Conservation (phyloP, 2,113 vertebrate genomes). For the Amazona guildingii region DNA sequence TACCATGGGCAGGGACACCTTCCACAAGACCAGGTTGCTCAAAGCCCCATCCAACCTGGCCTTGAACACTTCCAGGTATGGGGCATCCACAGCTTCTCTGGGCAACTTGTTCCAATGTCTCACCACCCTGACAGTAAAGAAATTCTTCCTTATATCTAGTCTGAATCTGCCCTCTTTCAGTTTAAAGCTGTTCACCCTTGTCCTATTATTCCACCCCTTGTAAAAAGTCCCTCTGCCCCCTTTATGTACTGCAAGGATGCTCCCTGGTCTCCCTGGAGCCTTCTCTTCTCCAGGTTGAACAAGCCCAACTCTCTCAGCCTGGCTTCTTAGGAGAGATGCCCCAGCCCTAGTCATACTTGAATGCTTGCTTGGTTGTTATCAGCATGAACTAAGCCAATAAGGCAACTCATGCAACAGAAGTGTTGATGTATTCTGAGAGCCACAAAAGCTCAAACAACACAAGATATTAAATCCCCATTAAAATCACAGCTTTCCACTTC, state of each 20-base stretch:
- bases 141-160: neutral
- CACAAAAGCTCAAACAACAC: conserved; percentile 68
- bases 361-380: conserved; percentile 33
- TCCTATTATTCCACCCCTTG: neutral
- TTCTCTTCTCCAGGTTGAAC: neutral
- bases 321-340: neutral
- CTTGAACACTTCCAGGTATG: neutral
- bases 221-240: neutral
- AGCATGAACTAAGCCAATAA: conserved; percentile 20
- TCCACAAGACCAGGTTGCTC: neutral
- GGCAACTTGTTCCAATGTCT: neutral
- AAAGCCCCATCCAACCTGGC: neutral
- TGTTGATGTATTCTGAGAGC: conserved; percentile 56
- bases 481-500: conserved; percentile 75
- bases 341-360: neutral
- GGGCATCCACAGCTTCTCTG: neutral
- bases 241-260: neutral
- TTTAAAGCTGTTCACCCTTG: neutral
- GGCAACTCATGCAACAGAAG: conserved; percentile 58
- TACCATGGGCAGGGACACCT: neutral
- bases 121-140: neutral
- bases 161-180: neutral
- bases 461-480: conserved; percentile 69
- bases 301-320: neutral
- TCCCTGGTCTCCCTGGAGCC: neutral